Base-by-base conservation (phyloP, 2,113 vertebrate genomes). In the Trematomus loennbergii region DNA sequence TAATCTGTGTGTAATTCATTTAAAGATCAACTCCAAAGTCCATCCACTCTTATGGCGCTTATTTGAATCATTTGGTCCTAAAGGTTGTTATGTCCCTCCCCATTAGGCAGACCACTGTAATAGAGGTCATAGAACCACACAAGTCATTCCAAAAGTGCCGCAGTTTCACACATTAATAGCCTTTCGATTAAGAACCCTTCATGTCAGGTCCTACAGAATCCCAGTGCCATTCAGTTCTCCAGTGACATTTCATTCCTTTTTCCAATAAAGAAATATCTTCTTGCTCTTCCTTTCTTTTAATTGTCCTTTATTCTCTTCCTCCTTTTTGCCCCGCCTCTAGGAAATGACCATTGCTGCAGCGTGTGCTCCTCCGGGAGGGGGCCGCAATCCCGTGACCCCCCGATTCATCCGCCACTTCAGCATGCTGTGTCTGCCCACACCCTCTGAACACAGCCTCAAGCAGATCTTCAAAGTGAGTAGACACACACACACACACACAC, bases 361-460 rank as follows among this genome's bases (percentile, higher is more conserved):
- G 0, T 97, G 96, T 76, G 96, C 95, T 20, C 96, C 96, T 66
- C 96, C 96, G 29, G 96, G 96, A 40, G 96, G 96, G 2, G 97
- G 96, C 11, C 95, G 96, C 11, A 97, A 97, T 91, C 96, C 94
- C 0, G 95, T 97, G 81, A 96, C 95, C 4, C 94, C 96, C 1
- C 94, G 95, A 78, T 96, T 97, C 75, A 93, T 97, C 55, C 93
- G 96, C 43, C 94, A 95, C 87, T 97, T 97, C 91, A 96, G 94
- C 86, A 95, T 96, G 94, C 78, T 96, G 49, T 97, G 95, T 80
- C 93, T 97, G 50, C 96, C 96, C 2, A 95, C 87, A 7, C 96
- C 96, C 7, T 97, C 96, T 0, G 96, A 97, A 49, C 93, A 96
- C 68, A 96, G 95, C 82, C 94, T 97, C 55, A 97, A 97, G 72